Evolutionary conservation across 2,888 invertebrate species (phyloP).

Genomic region (Tetragnatha montana): DNA sequence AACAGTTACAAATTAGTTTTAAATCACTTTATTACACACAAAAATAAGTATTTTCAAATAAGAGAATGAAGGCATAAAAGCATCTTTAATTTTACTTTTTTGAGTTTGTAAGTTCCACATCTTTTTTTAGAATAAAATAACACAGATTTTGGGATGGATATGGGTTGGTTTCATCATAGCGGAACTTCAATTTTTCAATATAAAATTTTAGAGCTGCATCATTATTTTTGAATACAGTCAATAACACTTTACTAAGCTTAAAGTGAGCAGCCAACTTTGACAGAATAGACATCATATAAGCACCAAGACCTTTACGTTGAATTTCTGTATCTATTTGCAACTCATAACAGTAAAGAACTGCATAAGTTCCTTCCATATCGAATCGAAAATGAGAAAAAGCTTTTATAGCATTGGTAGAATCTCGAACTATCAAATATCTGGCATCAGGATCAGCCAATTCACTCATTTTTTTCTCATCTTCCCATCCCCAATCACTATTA

Average conservation of each 20-base stretch:
- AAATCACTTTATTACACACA: no score
- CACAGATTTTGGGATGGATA: constrained; percentile 56
- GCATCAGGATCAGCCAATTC: constrained; percentile 85
- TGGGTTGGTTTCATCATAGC: constrained; percentile 62
- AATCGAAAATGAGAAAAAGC: constrained; percentile 73
- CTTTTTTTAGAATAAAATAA: constrained; percentile 73
- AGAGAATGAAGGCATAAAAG: background rate
- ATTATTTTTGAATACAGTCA: constrained; percentile 89
- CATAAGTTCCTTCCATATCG: constrained; percentile 79
- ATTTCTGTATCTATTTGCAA: constrained; percentile 85
- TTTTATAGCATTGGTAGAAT: constrained; percentile 74
- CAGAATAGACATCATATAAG: constrained; percentile 86
- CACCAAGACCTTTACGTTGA: constrained; percentile 87
- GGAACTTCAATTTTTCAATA: constrained; percentile 80
- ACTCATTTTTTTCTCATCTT: constrained; percentile 83
- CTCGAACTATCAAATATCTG: constrained; percentile 83
- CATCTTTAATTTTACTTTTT: constrained; percentile 30
- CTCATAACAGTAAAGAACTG: constrained; percentile 89
- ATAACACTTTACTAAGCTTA: constrained; percentile 86
- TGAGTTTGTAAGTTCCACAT: constrained; percentile 10
- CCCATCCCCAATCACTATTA: constrained; percentile 84
- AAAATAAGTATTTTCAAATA: no score
- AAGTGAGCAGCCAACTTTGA: constrained; percentile 85
- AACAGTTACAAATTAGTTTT: no score
- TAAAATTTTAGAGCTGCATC: constrained; percentile 84